These are phyloP conservation scores for Catocala nupta DNA, from an alignment of 2,888 invertebrate species.

Conservation along the genomic window DNA sequence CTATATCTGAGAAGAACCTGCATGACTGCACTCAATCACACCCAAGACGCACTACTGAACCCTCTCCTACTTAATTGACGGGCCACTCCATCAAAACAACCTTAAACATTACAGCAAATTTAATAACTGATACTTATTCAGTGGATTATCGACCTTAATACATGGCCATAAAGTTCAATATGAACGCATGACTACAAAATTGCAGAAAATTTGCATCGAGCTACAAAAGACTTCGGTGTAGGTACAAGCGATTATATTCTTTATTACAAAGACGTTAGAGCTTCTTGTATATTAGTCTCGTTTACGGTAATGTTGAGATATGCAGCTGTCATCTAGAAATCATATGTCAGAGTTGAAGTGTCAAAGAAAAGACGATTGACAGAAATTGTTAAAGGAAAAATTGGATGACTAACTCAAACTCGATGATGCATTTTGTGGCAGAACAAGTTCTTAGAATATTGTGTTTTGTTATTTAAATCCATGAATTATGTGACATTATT, in stretches of 20 bases:
- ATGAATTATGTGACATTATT: conserved; percentile 36
- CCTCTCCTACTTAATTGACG: conserved; percentile 83
- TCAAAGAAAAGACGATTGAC: conserved; percentile 72
- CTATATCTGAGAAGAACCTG: conserved; percentile 71
- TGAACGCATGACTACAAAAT: conserved; percentile 55
- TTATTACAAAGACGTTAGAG: conserved; percentile 42
- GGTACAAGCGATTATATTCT: conserved; percentile 45
- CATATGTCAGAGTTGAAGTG: conserved; percentile 71
- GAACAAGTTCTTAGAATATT: conserved; percentile 32
- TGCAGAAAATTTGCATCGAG: conserved; percentile 59
- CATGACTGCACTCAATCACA: conserved; percentile 84
- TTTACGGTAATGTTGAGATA: conserved; percentile 54
- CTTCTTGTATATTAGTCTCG: conserved; percentile 19
- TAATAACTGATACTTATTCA: conserved; percentile 21
- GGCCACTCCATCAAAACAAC: conserved; percentile 84
- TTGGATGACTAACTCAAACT: conserved; percentile 34
- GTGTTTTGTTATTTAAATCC: conserved; percentile 35
- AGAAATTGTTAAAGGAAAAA: conserved; percentile 52
- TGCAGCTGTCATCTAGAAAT: conserved; percentile 73
- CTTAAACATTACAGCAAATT: conserved; percentile 67
- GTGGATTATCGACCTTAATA: conserved; percentile 60
- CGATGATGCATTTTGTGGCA: conserved; percentile 35
- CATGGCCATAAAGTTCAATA: conserved; percentile 50
- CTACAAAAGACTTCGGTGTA: conserved; percentile 50
- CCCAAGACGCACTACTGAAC: conserved; percentile 70